These are phyloP conservation scores for Danionella cerebrum DNA, from an alignment of 2,113 vertebrate genomes.

Conservation along the genomic window DNA sequence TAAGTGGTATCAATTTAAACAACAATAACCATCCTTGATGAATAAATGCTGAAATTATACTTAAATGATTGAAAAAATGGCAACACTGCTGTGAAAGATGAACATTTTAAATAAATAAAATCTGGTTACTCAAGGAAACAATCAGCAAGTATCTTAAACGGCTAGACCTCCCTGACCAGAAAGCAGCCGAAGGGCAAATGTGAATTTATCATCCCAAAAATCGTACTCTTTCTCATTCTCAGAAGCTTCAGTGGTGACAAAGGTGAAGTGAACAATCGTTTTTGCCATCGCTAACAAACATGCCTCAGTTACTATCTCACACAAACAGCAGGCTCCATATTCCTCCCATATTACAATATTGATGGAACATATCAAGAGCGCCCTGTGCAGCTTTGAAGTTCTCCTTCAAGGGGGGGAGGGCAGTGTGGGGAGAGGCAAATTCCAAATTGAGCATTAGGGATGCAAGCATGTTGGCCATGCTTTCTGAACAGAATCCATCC, in stretches of 20 bases:
- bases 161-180: neutral
- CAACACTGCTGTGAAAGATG: neutral
- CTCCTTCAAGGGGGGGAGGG: slow-evolving; percentile 55
- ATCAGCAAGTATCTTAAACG: neutral
- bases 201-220: slow-evolving; percentile 10
- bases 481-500: slow-evolving; percentile 68
- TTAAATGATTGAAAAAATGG: slow-evolving; percentile 35
- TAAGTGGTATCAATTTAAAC: too few relatives aligned
- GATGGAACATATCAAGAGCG: slow-evolving; percentile 70
- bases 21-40: too few relatives aligned
- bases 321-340: slow-evolving; percentile 63
- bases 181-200: neutral
- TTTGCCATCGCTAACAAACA: slow-evolving; percentile 45
- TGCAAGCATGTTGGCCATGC: slow-evolving; percentile 65
- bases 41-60: slow-evolving; percentile 53
- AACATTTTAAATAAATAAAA: neutral
- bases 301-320: slow-evolving; percentile 59
- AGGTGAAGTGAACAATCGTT: slow-evolving; percentile 22
- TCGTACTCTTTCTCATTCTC: neutral
- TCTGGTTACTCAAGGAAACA: neutral
- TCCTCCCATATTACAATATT: slow-evolving; percentile 71
- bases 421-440: slow-evolving; percentile 59
- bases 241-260: neutral
- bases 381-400: slow-evolving; percentile 69
- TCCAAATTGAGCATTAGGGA: slow-evolving; percentile 73